A percentile compares a stretch with the other conserved stretches of the same genome.
These are phyloP conservation scores for Cyanocitta stelleri DNA, from an alignment of 2,113 vertebrate species.

Conservation along the genomic window DNA sequence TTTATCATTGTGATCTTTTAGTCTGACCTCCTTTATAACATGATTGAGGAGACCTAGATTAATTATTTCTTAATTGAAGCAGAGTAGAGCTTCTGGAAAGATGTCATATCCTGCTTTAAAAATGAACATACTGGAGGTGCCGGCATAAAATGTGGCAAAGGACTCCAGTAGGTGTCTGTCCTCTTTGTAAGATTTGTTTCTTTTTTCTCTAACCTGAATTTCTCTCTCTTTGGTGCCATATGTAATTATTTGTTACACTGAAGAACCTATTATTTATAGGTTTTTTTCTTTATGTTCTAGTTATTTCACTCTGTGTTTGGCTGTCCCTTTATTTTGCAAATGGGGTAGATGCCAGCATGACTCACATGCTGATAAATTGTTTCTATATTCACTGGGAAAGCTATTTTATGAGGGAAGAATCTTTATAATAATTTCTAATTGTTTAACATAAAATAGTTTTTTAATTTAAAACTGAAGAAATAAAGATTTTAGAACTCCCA, in stretches of 20 bases:
- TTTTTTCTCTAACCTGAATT: neutral
- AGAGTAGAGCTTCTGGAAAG: neutral
- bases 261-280: neutral
- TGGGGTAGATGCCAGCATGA: neutral
- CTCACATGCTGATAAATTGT: neutral
- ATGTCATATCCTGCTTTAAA: neutral
- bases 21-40: neutral
- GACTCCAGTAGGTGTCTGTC: neutral
- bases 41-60: neutral
- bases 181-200: neutral
- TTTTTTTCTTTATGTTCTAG: neutral
- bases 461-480: neutral
- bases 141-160: neutral
- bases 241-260: neutral
- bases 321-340: neutral
- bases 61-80: slow-evolving; percentile 24
- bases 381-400: slow-evolving; percentile 5
- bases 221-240: neutral
- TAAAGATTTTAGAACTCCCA: neutral
- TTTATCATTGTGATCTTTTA: neutral
- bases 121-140: neutral
- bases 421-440: slow-evolving; percentile 20
- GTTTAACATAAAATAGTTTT: neutral
- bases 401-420: neutral
- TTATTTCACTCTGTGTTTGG: neutral